Base-by-base conservation (phyloP, 92 coral and sea anemone species). In the Parazoanthus swiftii region DNA sequence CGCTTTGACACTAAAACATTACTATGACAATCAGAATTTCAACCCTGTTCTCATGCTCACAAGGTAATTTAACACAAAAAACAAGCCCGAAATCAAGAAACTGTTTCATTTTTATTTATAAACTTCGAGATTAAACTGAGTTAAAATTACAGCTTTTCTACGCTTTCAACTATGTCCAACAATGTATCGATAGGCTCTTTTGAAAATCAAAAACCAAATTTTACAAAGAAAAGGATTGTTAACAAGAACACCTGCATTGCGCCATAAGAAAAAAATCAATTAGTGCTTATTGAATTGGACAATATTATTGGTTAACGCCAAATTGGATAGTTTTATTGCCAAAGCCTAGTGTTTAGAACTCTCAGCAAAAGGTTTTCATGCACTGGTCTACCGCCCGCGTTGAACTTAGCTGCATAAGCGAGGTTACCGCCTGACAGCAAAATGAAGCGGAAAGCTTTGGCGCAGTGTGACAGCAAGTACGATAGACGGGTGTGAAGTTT, bases 171-270 rank as follows among this genome's bases (percentile, higher is more conserved):
- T 8, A 3, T 72, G 39, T 5, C 54, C 79, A 26, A 4, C 26
- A 50, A 72, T 4, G 25, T 84, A 10, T 9, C 4, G 3, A 46
- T 26, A 48, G 79, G 56, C 54, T 84, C 56, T 72, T 71, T 84
- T 68, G 8, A 72, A 84, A 73, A 71, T 43, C 42, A 9, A 84
- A 84, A 84, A 71, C 67, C 78, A 71, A 71, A 44, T 71, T 84
- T 84, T 29, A 68, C 10, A 72, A 84, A 25, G 87, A 73, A 15
- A 46, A 46, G 9, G 35, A 29, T 20, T 84, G 87, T 84, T 84
- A 71, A 44, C 79, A 3, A 29, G 78, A 84, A 84, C 87, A 84
- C 87, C 87, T 84, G 87, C 87, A 6, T 84, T 26, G 87, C 78
- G n/a, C 35, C 87, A 70, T 48, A 84, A 84, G 59, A 44, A 77